Percentiles rank a stretch among this genome's conserved stretches.
These are phyloP conservation scores for Xestobium rufovillosum DNA, from an alignment of 2,888 invertebrate genomes.

Conservation along the genomic window DNA sequence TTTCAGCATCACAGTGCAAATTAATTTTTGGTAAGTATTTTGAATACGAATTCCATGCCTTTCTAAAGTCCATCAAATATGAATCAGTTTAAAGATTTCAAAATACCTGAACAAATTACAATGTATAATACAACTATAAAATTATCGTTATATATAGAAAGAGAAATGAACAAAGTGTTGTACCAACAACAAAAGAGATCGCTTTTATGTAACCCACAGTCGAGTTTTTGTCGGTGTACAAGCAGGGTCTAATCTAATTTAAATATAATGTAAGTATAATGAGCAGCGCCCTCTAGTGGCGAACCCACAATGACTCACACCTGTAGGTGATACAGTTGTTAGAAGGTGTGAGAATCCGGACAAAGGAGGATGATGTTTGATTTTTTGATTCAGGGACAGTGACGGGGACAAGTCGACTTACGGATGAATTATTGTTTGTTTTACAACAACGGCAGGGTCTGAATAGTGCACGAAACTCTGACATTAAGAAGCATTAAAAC, in stretches of 20 bases:
- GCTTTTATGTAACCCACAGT: slow-evolving; percentile 29
- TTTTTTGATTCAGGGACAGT: slow-evolving; percentile 1
- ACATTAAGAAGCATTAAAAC: not conserved
- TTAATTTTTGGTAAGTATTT: no score
- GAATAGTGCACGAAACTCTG: not conserved
- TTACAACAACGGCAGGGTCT: not conserved
- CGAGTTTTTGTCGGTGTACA: slow-evolving; percentile 29
- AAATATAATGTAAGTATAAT: slow-evolving; percentile 41
- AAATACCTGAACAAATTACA: no score
- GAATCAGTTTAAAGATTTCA: no score
- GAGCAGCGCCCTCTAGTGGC: slow-evolving; percentile 39
- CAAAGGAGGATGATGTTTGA: not conserved
- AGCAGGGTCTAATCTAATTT: slow-evolving; percentile 40
- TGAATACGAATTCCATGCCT: no score
- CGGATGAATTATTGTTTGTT: not conserved
- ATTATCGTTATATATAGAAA: slow-evolving; percentile 4
- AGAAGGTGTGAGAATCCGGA: slow-evolving; percentile 41
- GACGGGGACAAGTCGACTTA: not conserved
- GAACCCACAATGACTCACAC: slow-evolving; percentile 41
- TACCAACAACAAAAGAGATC: slow-evolving; percentile 26
- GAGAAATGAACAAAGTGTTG: slow-evolving; percentile 10
- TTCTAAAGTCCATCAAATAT: no score
- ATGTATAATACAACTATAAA: slow-evolving; percentile 10
- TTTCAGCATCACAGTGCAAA: no score
- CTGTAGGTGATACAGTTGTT: slow-evolving; percentile 42